Conservation (phyloP, 2,797 vertebrate species). For the Pseudochaenichthys georgianus region DNA sequence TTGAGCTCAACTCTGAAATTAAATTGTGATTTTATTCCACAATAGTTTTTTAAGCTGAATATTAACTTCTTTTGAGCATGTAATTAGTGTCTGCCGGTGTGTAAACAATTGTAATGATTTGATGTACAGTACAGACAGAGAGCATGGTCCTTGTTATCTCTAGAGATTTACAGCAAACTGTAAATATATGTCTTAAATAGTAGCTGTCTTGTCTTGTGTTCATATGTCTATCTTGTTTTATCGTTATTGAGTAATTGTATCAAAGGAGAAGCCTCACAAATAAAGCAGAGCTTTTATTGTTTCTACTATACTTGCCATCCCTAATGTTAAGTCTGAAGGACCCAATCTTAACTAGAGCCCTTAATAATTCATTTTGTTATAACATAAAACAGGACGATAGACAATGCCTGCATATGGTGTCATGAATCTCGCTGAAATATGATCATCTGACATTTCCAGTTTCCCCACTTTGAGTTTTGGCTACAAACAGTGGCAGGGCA, state of each 20-base stretch:
- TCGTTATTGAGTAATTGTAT: conserved; percentile 64
- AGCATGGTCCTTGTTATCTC: conserved; percentile 62
- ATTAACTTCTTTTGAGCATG: conserved; percentile 61
- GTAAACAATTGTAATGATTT: conserved; percentile 59
- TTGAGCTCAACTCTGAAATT: conserved; percentile 34
- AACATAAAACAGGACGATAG: conserved; percentile 34
- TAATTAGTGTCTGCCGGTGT: conserved; percentile 56
- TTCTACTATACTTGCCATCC: conserved; percentile 47
- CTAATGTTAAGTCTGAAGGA: conserved; percentile 41
- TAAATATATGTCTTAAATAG: conserved; percentile 63
- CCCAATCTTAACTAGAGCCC: conserved; percentile 4
- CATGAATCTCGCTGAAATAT: conserved; percentile 46
- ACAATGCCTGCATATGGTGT: conserved; percentile 25
- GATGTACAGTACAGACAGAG: conserved; percentile 63
- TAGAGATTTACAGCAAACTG: conserved; percentile 59
- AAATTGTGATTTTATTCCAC: conserved; percentile 41
- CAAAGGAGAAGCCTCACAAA: conserved; percentile 66
- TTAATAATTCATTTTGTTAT: conserved; percentile 41
- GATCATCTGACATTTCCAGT: conserved; percentile 50
- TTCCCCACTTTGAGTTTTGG: conserved; percentile 25
- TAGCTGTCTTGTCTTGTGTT: conserved; percentile 56
- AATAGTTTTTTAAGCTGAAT: conserved; percentile 57
- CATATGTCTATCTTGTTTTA: conserved; percentile 70
- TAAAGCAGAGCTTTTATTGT: conserved; percentile 73
- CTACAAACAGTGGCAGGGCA: conserved; percentile 16